phyloP scores from a whole-genome alignment of 2,113 vertebrate genomes.

The Pelecanus crispus region DNA sequence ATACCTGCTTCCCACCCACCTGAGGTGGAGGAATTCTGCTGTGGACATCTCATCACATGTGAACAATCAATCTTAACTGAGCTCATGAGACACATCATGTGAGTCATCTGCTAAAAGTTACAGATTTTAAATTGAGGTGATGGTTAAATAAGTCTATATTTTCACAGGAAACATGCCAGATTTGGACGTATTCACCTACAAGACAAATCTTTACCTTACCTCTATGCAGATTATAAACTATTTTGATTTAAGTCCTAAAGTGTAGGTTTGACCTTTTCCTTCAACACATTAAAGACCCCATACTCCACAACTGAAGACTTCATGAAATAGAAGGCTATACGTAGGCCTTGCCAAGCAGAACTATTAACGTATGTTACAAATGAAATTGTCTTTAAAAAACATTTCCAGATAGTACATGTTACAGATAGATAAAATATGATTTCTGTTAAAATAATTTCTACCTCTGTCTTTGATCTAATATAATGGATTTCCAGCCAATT shows the following conservation, averaged over 20 bases:
- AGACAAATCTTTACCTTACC: not conserved
- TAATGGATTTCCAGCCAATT: not conserved
- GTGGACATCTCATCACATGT: not conserved
- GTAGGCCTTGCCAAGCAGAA: not conserved
- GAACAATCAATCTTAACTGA: not conserved
- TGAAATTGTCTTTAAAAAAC: not conserved
- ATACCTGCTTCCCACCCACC: not conserved
- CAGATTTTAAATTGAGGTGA: not conserved
- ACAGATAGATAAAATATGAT: not conserved
- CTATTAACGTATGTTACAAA: not conserved
- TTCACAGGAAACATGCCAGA: not conserved
- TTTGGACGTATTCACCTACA: not conserved
- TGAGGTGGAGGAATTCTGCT: not conserved
- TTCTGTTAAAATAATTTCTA: not conserved
- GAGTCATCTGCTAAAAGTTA: not conserved
- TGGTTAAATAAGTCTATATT: not conserved
- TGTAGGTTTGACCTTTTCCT: not conserved
- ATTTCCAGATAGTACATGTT: not conserved
- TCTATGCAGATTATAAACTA: not conserved
- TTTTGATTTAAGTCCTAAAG: not conserved
- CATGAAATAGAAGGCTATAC: not conserved
- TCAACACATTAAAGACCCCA: not conserved
- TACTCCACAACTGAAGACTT: not conserved
- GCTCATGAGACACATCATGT: not conserved
- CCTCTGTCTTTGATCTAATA: not conserved